Base-by-base conservation (phyloP, 1,140 invertebrate species). In the Ceratoteleas bidentatus region DNA sequence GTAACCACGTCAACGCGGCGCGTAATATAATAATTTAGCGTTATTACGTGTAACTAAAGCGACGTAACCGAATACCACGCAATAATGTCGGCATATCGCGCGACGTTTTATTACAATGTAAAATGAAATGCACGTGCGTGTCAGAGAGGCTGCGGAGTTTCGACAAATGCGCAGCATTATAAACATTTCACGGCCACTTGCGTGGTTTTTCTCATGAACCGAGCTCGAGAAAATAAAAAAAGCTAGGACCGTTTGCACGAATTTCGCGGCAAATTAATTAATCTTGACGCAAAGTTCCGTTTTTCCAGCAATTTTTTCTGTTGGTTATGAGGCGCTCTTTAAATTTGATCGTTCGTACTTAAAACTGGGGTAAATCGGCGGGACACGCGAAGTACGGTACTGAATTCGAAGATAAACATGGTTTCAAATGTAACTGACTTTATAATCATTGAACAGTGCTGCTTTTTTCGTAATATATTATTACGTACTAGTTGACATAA, bases 21-120 rank as follows among this genome's bases (percentile, higher is more conserved):
- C 38, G 14, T 58, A 43, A 57, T 57, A 9, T 32, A 61, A 47
- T 61, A 47, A 49, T 61, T 61, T 61, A 49, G 47, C 40, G 34
- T 61, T 33, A 61, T 61, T 61, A 49, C 58, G 16, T 58, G 38
- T 38, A 60, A 32, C 24, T 60, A 33, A 45, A 60, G 43, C 16
- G 40, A 45, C 15, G 9, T 47, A 60, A 60, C 40, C 10, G 16
- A 60, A 47, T 60, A 14, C 8, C 16, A n/a, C 15, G 56, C 40
- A 45, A 45, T 45, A 33, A 45, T 60, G 40, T 60, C 40, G 33
- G 45, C 40, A 14, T 60, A 60, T 60, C 15, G 15, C 5, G 15
- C 0, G 56, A 43, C 10, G 43, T 60, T 60, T 60, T 60, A 60
- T 60, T 60, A 34, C 40, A 47, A 60, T 47, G 56, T 58, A 58